Evolutionary conservation across 2,797 vertebrate species (phyloP).

Genomic region (Mormyrus proboscirostris): DNA sequence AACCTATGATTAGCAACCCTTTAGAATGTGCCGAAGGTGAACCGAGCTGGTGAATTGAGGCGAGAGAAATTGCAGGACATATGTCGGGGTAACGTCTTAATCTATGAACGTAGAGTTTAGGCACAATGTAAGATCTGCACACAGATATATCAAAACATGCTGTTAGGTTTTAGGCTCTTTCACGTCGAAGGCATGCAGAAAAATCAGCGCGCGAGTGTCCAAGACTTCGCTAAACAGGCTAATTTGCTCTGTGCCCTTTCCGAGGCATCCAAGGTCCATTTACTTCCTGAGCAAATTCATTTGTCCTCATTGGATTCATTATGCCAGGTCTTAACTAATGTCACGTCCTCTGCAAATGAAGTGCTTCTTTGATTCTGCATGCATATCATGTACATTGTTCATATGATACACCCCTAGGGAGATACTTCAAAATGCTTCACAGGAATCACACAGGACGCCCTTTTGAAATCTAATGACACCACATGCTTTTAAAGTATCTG

Average conservation of each 20-base stretch:
- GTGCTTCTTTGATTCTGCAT: neutral
- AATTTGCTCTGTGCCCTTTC: neutral
- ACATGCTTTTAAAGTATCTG: neutral
- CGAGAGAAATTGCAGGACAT: neutral
- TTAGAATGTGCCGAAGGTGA: neutral
- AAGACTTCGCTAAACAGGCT: neutral
- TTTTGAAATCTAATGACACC: neutral
- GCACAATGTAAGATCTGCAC: neutral
- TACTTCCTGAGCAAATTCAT: neutral
- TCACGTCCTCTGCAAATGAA: neutral
- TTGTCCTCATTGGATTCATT: neutral
- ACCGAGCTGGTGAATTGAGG: neutral
- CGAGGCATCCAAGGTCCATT: neutral
- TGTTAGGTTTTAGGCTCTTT: neutral
- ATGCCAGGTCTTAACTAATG: neutral
- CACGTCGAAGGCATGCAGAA: neutral
- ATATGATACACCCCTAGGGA: neutral
- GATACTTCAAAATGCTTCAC: neutral
- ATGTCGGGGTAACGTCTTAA: neutral
- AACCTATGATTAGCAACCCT: neutral
- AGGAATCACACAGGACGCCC: neutral
- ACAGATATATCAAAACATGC: neutral
- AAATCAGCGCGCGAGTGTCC: neutral
- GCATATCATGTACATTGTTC: neutral
- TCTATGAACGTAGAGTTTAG: neutral